These are phyloP conservation scores for Caenorhabditis sp. DNA, from an alignment of 2,888 invertebrate genomes.

Conservation along the genomic window DNA sequence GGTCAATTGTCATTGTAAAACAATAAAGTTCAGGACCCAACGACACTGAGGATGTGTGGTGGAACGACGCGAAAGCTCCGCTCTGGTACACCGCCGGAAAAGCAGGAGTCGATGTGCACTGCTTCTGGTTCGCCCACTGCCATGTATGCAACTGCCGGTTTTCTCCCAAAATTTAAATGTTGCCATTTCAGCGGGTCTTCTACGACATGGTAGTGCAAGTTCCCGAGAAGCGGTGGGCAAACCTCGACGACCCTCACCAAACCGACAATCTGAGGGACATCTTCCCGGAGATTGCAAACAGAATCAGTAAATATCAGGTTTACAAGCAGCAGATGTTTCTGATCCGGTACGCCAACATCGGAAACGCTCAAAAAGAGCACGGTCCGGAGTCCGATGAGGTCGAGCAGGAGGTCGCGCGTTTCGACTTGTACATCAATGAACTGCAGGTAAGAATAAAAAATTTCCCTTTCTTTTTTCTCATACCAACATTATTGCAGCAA, in stretches of 20 bases:
- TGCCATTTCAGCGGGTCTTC: slow-evolving; percentile 68
- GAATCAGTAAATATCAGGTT: slow-evolving; percentile 75
- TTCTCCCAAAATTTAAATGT: background rate
- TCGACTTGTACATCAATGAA: slow-evolving; percentile 74
- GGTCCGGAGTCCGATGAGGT: slow-evolving; percentile 73
- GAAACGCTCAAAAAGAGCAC: slow-evolving; percentile 70
- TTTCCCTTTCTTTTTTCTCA: background rate
- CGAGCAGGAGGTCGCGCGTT: slow-evolving; percentile 69
- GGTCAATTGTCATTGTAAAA: no score
- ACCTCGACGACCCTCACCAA: slow-evolving; percentile 68
- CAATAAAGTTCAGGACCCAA: slow-evolving; percentile 69
- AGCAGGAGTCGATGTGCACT: slow-evolving; percentile 75
- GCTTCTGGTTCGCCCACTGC: slow-evolving; percentile 78
- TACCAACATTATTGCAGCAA: slow-evolving; percentile 53
- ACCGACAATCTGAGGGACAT: slow-evolving; percentile 71
- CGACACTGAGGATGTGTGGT: slow-evolving; percentile 76
- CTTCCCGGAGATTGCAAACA: slow-evolving; percentile 73
- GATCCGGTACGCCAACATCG: slow-evolving; percentile 72
- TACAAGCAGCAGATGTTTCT: slow-evolving; percentile 74
- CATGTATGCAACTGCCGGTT: slow-evolving; percentile 74
- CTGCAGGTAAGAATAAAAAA: slow-evolving; percentile 67
- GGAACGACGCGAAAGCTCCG: slow-evolving; percentile 74
- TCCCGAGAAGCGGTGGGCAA: slow-evolving; percentile 70
- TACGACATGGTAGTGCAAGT: slow-evolving; percentile 77
- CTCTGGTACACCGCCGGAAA: slow-evolving; percentile 79